Percentiles rank a stretch among this genome's conserved stretches.
Conservation (phyloP, 2,797 vertebrate genomes). For the Poecilia velifera region DNA sequence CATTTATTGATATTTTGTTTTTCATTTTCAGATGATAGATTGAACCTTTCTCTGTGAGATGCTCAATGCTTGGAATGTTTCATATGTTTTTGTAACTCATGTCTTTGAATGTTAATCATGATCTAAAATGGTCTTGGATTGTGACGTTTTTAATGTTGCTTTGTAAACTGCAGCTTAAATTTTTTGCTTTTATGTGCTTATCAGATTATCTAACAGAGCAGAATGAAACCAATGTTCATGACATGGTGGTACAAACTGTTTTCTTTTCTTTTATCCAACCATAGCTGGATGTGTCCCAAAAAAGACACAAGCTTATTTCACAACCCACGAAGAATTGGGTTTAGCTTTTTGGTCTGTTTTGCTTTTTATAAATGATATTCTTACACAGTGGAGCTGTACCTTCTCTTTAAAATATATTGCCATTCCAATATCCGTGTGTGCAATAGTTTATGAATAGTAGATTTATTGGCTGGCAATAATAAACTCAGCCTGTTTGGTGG, state of each 20-base stretch:
- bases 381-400: not conserved
- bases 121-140: not conserved
- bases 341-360: not conserved
- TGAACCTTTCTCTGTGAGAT: not conserved
- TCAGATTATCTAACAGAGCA: not conserved
- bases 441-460: not conserved
- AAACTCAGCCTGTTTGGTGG: not conserved
- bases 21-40: not conserved
- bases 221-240: not conserved
- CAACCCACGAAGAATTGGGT: not conserved
- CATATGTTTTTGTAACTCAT: not conserved
- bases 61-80: not conserved
- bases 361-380: not conserved
- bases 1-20: not conserved
- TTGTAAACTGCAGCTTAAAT: not conserved
- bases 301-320: not conserved
- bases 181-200: not conserved
- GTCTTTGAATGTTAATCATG: not conserved
- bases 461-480: not conserved
- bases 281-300: not conserved
- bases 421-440: not conserved
- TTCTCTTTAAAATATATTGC: not conserved
- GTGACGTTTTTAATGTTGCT: not conserved
- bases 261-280: not conserved
- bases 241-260: not conserved